phyloP scores from a whole-genome alignment of 2,797 vertebrate species.

The Sebastes melanostomus region DNA sequence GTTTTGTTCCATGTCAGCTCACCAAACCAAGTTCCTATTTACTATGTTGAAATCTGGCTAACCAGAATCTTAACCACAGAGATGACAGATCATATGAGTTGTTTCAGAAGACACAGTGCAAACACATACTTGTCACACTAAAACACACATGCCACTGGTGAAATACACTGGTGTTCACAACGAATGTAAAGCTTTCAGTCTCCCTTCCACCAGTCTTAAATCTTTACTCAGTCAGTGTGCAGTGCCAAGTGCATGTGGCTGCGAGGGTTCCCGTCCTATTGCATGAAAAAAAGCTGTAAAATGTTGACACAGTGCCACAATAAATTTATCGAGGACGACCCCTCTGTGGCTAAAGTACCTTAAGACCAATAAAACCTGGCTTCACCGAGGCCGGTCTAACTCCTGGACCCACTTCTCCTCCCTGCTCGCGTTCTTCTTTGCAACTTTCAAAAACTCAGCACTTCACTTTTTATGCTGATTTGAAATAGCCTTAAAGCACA shows the following conservation, averaged over 20 bases:
- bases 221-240: not conserved
- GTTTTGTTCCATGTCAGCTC: not conserved
- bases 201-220: not conserved
- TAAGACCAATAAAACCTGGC: conserved; percentile 14
- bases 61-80: not conserved
- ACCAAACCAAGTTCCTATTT: not conserved
- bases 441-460: conserved; percentile 27
- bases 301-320: conserved; percentile 26
- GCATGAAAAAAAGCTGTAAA: conserved; percentile 39
- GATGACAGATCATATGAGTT: not conserved
- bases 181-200: not conserved
- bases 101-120: not conserved
- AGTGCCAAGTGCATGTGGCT: conserved; percentile 2
- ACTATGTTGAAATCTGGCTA: not conserved
- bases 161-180: not conserved
- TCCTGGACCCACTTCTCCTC: not conserved
- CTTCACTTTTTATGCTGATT: conserved; percentile 28
- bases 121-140: not conserved
- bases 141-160: not conserved
- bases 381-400: not conserved
- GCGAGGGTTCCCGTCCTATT: conserved; percentile 15
- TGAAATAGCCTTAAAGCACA: conserved; percentile 4
- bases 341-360: conserved; percentile 13
- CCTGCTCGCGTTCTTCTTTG: not conserved
- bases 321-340: conserved; percentile 39